Evolutionary conservation across 2,888 invertebrate genomes (phyloP).

Genomic region (Lochmaea capreae): DNA sequence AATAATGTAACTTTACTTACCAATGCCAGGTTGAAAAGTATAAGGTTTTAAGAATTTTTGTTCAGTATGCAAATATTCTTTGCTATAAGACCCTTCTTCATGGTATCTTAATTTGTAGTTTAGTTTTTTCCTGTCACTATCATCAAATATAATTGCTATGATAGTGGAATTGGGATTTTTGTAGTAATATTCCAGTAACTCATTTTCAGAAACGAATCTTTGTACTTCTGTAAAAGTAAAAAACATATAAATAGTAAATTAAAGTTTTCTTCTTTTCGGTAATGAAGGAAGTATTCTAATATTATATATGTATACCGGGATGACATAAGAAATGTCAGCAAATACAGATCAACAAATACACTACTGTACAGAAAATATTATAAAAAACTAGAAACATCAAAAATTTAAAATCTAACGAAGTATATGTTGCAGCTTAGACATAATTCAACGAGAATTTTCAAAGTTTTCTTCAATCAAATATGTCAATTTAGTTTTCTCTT

Average conservation of each 20-base stretch:
- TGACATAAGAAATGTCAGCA: too few relatives aligned
- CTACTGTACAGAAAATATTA: too few relatives aligned
- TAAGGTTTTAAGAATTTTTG: slow-evolving; percentile 11
- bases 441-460: too few relatives aligned
- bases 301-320: too few relatives aligned
- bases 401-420: too few relatives aligned
- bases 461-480: too few relatives aligned
- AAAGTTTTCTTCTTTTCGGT: too few relatives aligned
- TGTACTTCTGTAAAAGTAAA: slow-evolving; percentile 51
- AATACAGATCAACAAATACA: too few relatives aligned
- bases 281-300: too few relatives aligned
- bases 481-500: too few relatives aligned
- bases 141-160: slow-evolving; percentile 57
- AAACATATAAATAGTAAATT: neutral
- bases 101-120: slow-evolving; percentile 58
- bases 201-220: slow-evolving; percentile 53
- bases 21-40: slow-evolving; percentile 8
- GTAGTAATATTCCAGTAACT: slow-evolving; percentile 52
- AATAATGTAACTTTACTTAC: slow-evolving; percentile 12
- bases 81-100: slow-evolving; percentile 49
- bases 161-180: slow-evolving; percentile 49
- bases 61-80: slow-evolving; percentile 47
- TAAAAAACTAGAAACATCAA: too few relatives aligned
- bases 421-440: too few relatives aligned
- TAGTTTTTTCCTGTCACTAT: slow-evolving; percentile 49